Evolutionary conservation across 1,140 invertebrate species (phyloP).

Genomic region (Polyergus mexicanus): DNA sequence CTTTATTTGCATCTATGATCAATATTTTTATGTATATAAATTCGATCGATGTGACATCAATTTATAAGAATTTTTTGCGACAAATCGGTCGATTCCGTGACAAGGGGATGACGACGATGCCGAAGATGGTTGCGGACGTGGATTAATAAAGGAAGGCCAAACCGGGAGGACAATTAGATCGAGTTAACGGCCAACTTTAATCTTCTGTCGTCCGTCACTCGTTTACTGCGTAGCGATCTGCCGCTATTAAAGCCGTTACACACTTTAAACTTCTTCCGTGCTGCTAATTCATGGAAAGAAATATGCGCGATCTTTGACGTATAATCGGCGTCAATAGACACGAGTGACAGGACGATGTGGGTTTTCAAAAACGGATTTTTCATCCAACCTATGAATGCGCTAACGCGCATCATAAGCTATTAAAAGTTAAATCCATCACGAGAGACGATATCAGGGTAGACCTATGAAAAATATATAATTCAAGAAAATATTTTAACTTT

Average conservation of each 20-base stretch:
- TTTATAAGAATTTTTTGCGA: not conserved
- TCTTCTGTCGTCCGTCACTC: slow-evolving; percentile 86
- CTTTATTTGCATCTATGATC: not conserved
- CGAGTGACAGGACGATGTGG: slow-evolving; percentile 66
- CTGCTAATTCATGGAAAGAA: slow-evolving; percentile 72
- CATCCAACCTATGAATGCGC: no score
- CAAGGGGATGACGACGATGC: slow-evolving; percentile 74
- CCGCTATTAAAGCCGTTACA: slow-evolving; percentile 85
- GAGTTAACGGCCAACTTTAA: slow-evolving; percentile 86
- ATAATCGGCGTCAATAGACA: slow-evolving; percentile 42
- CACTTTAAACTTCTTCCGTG: slow-evolving; percentile 75
- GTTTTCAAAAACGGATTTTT: slow-evolving; percentile 75
- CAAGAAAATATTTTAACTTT: slow-evolving; percentile 4
- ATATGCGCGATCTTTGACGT: slow-evolving; percentile 61
- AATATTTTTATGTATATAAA: slow-evolving; percentile 17
- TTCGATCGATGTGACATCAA: not conserved
- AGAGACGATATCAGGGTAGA: not conserved
- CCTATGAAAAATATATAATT: not conserved
- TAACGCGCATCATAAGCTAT: slow-evolving; percentile 36
- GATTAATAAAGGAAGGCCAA: slow-evolving; percentile 86
- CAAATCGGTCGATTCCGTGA: slow-evolving; percentile 58
- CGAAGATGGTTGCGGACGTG: slow-evolving; percentile 77
- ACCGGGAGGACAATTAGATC: slow-evolving; percentile 86
- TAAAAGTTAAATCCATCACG: slow-evolving; percentile 44
- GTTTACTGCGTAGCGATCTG: slow-evolving; percentile 86